These are phyloP conservation scores for Megaustenia siamemsis DNA, from an alignment of 2,888 invertebrate species.

Conservation along the genomic window DNA sequence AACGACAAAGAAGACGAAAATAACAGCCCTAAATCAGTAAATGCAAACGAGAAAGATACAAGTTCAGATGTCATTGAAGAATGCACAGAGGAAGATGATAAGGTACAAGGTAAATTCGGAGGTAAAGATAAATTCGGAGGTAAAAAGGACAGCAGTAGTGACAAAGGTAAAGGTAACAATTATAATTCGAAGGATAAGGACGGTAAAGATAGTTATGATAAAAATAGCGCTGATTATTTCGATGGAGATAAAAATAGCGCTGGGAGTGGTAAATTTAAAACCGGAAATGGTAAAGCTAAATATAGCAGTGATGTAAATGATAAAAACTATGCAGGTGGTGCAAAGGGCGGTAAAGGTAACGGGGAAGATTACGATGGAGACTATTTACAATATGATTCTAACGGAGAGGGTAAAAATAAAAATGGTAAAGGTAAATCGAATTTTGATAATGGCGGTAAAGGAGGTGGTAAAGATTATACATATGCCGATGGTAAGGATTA, in stretches of 20 bases:
- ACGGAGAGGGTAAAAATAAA: background rate
- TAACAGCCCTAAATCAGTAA: background rate
- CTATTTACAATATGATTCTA: no score
- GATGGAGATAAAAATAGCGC: background rate
- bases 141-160: background rate
- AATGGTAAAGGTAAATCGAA: background rate
- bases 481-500: background rate
- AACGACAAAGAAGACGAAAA: background rate
- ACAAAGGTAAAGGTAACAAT: background rate
- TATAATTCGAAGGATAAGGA: no score
- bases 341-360: background rate
- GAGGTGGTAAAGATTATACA: no score
- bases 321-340: background rate
- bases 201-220: background rate
- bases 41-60: background rate
- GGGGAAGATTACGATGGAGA: background rate
- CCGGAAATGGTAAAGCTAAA: background rate
- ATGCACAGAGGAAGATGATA: background rate
- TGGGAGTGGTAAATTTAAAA: no score
- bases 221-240: background rate
- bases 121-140: background rate
- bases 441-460: background rate
- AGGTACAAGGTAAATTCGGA: background rate
- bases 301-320: background rate
- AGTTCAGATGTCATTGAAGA: background rate